A percentile compares a stretch with the other conserved stretches of the same genome.
These are phyloP conservation scores for Eilema sororculum DNA, from an alignment of 2,888 invertebrate species.

Conservation along the genomic window DNA sequence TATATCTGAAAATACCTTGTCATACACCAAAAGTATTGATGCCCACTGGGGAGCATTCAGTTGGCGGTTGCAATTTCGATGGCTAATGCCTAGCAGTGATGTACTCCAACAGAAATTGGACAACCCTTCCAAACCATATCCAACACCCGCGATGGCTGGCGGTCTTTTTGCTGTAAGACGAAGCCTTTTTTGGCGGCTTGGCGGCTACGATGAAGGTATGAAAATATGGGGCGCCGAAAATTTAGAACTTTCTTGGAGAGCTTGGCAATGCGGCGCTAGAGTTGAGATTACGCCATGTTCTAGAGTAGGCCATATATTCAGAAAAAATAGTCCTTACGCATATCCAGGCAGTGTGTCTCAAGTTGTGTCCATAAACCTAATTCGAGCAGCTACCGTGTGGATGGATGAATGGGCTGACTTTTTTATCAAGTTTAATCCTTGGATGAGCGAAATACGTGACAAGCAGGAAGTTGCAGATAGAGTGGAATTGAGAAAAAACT, in stretches of 20 bases:
- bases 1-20: conserved; percentile 97
- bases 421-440: conserved; percentile 94
- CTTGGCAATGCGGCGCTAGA: conserved; percentile 97
- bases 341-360: conserved; percentile 97
- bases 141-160: conserved; percentile 97
- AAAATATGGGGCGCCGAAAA: conserved; percentile 99
- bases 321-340: conserved; percentile 97
- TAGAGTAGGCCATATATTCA: conserved; percentile 97
- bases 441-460: conserved; percentile 87
- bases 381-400: conserved; percentile 98
- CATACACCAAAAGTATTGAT: conserved; percentile 97
- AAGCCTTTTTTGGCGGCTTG: conserved; percentile 94
- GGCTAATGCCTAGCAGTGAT: conserved; percentile 91
- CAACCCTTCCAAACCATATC: conserved; percentile 90
- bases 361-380: conserved; percentile 96
- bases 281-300: conserved; percentile 97
- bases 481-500: conserved; percentile 89
- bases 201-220: conserved; percentile 91
- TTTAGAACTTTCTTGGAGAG: conserved; percentile 97
- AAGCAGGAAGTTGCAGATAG: conserved; percentile 89
- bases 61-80: conserved; percentile 97
- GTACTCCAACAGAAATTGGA: conserved; percentile 88
- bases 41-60: conserved; percentile 99
- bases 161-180: conserved; percentile 96
- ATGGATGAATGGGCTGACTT: conserved; percentile 99